Evolutionary conservation across 2,113 vertebrate species (phyloP), one percentile per base, ranked within the genome.

Genomic region (Sinocyclocheilus rhinocerous): DNA sequence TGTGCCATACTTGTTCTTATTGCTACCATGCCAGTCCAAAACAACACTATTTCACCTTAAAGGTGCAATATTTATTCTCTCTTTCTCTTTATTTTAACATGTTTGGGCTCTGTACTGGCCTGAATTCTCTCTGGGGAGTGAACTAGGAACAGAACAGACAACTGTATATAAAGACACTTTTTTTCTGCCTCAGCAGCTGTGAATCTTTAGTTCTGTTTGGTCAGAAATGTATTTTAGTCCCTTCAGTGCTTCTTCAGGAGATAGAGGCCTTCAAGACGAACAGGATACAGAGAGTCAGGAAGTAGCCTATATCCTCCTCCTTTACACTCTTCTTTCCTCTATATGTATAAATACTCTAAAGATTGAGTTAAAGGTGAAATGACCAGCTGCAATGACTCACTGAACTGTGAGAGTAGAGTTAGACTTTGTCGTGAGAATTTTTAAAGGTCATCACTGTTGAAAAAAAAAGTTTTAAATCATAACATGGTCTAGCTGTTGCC

Each of bases 321-420:
- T 20, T n/a, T 69, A 33, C 50, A 33, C 6, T 61, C 20, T 61
- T 2, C 18, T 73, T 42, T 84, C 55, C 36, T 76, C 55, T 50
- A 22, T 80, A 42, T 63, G 20, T 39, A 42, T 63, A 80, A 80
- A 63, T 80, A 45, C 18, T 57, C 26, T n/a, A 13, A 78, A 57
- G 2, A 57, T 36, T 36, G 52, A 78, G 52, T 80, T 61, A 45
- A 63, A 63, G 33, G 36, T 80, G 20, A 80, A 80, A 42, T n/a
- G 29, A 80, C 20, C 20, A 61, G 33, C 20, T 61, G 33, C 3
- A 42, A 12, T 42, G 77, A 80, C 77, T 75, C 36, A 45, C 11
- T 79, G 78, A 80, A 63, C 78, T 63, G 55, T 26, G 83, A 73
- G n/a, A n/a, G n/a, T n/a, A n/a, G n/a, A n/a, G 59, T 24, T 48